Evolutionary conservation across 2,797 vertebrate genomes (phyloP), one percentile per base, ranked within the genome.

Genomic region (Hyperoplus immaculatus): DNA sequence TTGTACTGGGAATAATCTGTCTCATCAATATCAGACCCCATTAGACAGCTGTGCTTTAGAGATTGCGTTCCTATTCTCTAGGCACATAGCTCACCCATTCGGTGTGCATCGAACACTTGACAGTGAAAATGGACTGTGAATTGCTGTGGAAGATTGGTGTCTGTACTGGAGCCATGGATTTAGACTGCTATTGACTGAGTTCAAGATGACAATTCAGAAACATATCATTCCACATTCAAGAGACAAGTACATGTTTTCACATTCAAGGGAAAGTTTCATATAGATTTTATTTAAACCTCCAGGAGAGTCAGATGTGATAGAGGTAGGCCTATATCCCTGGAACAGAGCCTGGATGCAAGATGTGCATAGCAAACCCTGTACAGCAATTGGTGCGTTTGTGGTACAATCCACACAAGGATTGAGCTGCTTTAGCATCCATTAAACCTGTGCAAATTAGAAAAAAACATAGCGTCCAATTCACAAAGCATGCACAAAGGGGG

Each of bases 41-140:
- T 76, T 79, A 78, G 65, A 64, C 66, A 85, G 29, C 78, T 79
- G 72, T 43, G 47, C 39, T 73, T 68, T 81, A 67, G 73, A 75
- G 18, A 80, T 53, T 73, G 13, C 56, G 45, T 77, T 70, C 13
- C 50, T 67, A 51, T 63, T 74, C 66, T 77, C n/a, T 47, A 4
- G 15, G 58, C 9, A 63, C 43, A 75, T 36, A 74, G 38, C 62
- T 68, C 36, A 72, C 69, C 76, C 58, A 66, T 73, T 81, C 65
- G 65, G n/a, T 42, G 55, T 78, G 73, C 55, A 73, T 78, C 70
- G 80, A 75, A 65, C 61, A 61, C 77, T 81, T 66, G 72, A 81
- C 77, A 70, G 73, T 51, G 57, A 41, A 78, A 83, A 78, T 56
- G 53, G 65, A 62, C 9, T 54, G 67, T 45, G 29, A 86, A 75